Evolutionary conservation across 2,797 vertebrate genomes (phyloP), one percentile per base, ranked within the genome.

Genomic region (Oreonectes daqikongensis): DNA sequence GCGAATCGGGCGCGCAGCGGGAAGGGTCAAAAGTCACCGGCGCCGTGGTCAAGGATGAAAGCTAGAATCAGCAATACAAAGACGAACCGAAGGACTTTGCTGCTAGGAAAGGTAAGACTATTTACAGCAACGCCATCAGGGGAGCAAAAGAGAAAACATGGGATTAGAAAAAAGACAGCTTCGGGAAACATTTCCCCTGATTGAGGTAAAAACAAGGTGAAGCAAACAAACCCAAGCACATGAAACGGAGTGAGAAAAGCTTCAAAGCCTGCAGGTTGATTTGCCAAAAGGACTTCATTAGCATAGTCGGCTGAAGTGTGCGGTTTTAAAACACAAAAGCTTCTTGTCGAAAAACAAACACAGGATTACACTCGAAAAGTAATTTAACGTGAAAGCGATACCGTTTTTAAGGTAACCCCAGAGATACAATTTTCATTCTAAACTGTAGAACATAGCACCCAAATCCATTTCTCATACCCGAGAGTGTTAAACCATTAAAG

Each of bases 91-190:
- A 85, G 79, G 83, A 89, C 87, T 89, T 88, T 88, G 85, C 87
- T 87, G 75, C 83, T 68, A 85, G 87, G 86, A 91, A 92, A 90
- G 87, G 85, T 90, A 90, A 85, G 85, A 88, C 88, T 91, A 91
- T 93, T 92, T 90, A 88, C 85, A 87, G 88, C 79, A 4, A 65
- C 63, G 75, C 63, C 46, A 74, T 89, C 89, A 88, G 82, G 88
- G 89, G 90, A 87, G 87, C 85, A 84, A 46, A 66, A 57, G 69
- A 70, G 74, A 77, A 57, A 80, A 72, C 59, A 50, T 50, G 55
- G 64, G 20, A 66, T 60, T 61, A 28, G 1, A 73, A 64, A 38
- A 67, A 61, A 59, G 53, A 71, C 40, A 72, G 86, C 85, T 88
- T 86, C 12, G 74, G 87, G 86, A 88, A 86, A 87, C 72, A 85